Conservation (phyloP, 2,888 invertebrate species). For the Temnothorax unifasciatus region DNA sequence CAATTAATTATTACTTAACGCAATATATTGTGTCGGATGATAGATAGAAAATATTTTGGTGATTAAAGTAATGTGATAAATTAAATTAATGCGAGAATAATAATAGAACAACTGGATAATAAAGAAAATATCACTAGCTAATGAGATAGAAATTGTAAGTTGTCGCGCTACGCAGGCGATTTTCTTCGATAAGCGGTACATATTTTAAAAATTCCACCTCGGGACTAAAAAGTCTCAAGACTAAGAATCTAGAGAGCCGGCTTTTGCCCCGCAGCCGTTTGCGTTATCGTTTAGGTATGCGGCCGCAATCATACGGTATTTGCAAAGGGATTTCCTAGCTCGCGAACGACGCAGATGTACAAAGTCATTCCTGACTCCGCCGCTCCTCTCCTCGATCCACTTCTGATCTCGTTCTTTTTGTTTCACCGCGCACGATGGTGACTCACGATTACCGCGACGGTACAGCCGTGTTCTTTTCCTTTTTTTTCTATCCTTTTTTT, state of each 20-base stretch:
- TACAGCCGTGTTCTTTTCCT: constrained; percentile 13
- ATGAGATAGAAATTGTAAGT: background rate
- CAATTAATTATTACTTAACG: background rate
- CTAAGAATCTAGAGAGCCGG: background rate
- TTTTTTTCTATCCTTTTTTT: constrained; percentile 6
- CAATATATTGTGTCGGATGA: background rate
- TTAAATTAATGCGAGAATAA: background rate
- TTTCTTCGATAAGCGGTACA: background rate
- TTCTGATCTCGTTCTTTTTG: constrained; percentile 60
- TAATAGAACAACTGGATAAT: background rate
- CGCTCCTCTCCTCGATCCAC: constrained; percentile 50
- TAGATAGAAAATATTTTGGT: background rate
- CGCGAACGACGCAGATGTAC: background rate
- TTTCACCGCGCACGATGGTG: constrained; percentile 61
- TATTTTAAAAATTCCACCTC: background rate
- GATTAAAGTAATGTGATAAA: background rate
- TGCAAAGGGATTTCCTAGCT: constrained; percentile 15
- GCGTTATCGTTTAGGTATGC: constrained; percentile 33
- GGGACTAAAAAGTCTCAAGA: background rate
- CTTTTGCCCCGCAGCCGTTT: constrained; percentile 44
- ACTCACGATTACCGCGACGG: constrained; percentile 70
- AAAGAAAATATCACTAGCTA: background rate
- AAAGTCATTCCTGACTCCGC: constrained; percentile 28
- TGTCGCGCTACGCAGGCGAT: background rate
- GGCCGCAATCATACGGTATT: constrained; percentile 34